Conservation (phyloP, 2,113 vertebrate species). For the Hippocampus comes region DNA sequence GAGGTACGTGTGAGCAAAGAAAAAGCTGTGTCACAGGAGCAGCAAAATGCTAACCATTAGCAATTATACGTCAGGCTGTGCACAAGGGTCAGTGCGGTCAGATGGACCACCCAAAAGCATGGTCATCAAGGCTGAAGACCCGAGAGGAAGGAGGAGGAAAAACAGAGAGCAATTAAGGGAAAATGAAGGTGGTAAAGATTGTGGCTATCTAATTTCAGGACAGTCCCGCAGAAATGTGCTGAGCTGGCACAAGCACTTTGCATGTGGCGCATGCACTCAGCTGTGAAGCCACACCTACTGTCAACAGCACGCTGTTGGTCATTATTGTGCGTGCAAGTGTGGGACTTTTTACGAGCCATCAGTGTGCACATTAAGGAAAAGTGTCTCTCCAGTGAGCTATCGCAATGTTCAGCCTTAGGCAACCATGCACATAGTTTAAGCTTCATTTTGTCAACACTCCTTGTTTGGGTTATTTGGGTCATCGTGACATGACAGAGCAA, state of each 20-base stretch:
- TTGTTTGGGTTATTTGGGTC: conserved; percentile 57
- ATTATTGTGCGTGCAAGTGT: conserved; percentile 20
- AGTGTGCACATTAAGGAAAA: conserved; percentile 7
- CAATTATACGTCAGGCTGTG: conserved; percentile 63
- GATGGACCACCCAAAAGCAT: conserved; percentile 67
- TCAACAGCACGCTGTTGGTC: conserved; percentile 41
- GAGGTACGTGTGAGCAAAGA: conserved; percentile 20
- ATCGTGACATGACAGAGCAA: conserved; percentile 63
- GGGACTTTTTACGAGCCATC: conserved; percentile 11
- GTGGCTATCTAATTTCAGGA: conserved; percentile 55
- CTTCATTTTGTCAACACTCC: conserved; percentile 49
- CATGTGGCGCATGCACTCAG: conserved; percentile 45
- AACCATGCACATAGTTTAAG: conserved; percentile 35
- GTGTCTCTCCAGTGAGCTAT: conserved; percentile 26
- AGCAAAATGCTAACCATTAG: conserved; percentile 60
- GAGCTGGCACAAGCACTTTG: conserved; percentile 60
- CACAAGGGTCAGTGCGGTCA: conserved; percentile 60
- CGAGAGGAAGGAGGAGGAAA: conserved; percentile 22
- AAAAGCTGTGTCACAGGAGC: conserved; percentile 44
- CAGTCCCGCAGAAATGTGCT: conserved; percentile 52
- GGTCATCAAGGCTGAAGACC: conserved; percentile 65
- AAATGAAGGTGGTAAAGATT: conserved; percentile 25
- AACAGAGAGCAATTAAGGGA: conserved; percentile 15
- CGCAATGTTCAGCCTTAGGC: conserved; percentile 30
- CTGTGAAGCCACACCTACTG: conserved; percentile 44